phyloP scores from a whole-genome alignment of 2,113 vertebrate species.

The Cygnus atratus region DNA sequence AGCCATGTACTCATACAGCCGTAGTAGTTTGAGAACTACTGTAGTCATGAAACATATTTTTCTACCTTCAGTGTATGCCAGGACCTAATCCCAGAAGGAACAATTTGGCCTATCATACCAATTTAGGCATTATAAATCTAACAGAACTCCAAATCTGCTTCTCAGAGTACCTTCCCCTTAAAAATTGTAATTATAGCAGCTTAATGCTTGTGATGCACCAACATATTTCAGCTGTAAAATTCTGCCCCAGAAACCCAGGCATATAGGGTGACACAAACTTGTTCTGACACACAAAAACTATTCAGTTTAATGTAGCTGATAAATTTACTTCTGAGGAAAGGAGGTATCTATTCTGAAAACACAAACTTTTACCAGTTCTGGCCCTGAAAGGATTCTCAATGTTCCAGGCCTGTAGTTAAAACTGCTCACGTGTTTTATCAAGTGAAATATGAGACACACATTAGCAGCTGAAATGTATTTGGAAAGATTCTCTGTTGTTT shows the following conservation, averaged over 20 bases:
- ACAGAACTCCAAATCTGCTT: not conserved
- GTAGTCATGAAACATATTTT: not conserved
- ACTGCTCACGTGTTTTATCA: not conserved
- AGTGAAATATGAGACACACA: not conserved
- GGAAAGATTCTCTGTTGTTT: not conserved
- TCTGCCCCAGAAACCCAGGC: not conserved
- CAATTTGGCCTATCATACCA: not conserved
- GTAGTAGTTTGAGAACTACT: not conserved
- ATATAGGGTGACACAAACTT: not conserved
- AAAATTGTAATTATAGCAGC: not conserved
- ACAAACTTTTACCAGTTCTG: not conserved
- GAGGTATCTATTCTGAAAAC: not conserved
- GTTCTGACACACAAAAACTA: not conserved
- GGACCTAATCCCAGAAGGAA: not conserved
- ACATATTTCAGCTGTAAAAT: not conserved
- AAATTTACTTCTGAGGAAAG: not conserved
- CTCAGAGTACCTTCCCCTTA: not conserved
- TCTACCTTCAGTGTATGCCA: not conserved
- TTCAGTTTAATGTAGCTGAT: not conserved
- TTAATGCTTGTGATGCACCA: not conserved
- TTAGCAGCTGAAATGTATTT: not conserved
- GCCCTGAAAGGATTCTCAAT: not conserved
- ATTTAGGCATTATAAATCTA: not conserved
- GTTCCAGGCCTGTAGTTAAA: not conserved
- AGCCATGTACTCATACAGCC: not conserved